phyloP scores from a whole-genome alignment of 2,113 vertebrate species.

The Proteles cristata region DNA sequence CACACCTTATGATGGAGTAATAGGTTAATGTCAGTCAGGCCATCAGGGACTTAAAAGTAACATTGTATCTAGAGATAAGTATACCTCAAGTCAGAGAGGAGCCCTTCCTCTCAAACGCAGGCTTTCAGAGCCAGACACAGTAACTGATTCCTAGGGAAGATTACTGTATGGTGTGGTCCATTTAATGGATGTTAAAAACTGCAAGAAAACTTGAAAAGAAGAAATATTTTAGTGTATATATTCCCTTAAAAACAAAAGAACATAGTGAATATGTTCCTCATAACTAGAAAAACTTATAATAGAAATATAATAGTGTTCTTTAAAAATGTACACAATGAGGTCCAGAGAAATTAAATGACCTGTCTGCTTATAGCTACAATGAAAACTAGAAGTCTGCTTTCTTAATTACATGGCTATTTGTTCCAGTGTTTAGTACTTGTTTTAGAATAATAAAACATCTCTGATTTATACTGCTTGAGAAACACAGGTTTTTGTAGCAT shows the following conservation, averaged over 20 bases:
- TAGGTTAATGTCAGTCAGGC: neutral
- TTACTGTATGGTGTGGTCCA: accelerated
- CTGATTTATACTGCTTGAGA: neutral
- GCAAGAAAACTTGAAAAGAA: neutral
- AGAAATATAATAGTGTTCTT: neutral
- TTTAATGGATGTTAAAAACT: neutral
- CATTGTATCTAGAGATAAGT: neutral
- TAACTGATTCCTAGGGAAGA: neutral
- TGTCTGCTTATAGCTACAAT: neutral
- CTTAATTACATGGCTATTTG: neutral
- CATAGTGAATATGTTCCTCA: neutral
- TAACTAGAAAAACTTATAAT: neutral
- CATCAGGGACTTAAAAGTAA: neutral
- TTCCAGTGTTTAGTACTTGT: neutral
- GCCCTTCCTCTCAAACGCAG: neutral
- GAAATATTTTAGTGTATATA: neutral
- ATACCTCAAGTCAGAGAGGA: neutral
- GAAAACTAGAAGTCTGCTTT: neutral
- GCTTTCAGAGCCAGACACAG: neutral
- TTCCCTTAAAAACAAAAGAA: neutral
- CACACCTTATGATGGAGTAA: neutral
- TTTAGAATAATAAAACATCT: neutral
- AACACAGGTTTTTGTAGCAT: neutral
- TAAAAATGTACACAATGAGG: neutral
- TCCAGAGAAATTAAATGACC: neutral